Evolutionary conservation across 1,140 invertebrate species (phyloP).

Genomic region (Ostrea denselamellosa): DNA sequence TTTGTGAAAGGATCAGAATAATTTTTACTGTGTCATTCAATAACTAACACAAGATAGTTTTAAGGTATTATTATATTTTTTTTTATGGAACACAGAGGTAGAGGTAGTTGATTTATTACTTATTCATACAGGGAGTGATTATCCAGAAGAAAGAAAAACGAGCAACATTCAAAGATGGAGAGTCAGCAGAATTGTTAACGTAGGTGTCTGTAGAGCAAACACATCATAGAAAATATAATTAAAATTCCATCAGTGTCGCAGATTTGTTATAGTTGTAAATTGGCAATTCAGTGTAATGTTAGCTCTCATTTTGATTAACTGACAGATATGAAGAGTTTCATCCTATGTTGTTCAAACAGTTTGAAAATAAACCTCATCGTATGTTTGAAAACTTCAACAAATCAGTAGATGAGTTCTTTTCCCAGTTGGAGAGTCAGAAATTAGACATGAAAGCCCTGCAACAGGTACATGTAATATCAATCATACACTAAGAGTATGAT

Average conservation of each 20-base stretch:
- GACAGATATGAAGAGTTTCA: conserved; percentile 90
- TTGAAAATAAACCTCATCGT: conserved; percentile 82
- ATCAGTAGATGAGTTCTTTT: conserved; percentile 98
- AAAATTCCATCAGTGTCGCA: no score
- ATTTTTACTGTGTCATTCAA: no score
- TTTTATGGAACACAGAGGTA: no score
- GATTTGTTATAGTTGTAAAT: not conserved
- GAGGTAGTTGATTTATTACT: not conserved
- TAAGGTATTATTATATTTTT: no score
- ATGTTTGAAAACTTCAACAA: conserved; percentile 90
- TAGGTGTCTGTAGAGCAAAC: conserved; percentile 80
- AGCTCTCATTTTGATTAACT: not conserved
- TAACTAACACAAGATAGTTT: no score
- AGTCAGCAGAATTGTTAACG: conserved; percentile 84
- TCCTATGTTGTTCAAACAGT: conserved; percentile 88
- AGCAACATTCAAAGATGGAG: conserved; percentile 82
- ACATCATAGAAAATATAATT: not conserved
- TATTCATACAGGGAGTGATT: conserved; percentile 86
- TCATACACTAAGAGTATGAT: no score
- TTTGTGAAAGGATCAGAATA: no score
- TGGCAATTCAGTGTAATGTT: not conserved
- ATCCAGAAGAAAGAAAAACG: conserved; percentile 91
- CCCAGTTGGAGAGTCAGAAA: conserved; percentile 95
- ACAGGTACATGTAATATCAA: no score
- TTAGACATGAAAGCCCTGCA: conserved; percentile 94